Evolutionary conservation across 2,797 vertebrate species (phyloP), one percentile per base, ranked within the genome.

Genomic region (Perodicticus potto): DNA sequence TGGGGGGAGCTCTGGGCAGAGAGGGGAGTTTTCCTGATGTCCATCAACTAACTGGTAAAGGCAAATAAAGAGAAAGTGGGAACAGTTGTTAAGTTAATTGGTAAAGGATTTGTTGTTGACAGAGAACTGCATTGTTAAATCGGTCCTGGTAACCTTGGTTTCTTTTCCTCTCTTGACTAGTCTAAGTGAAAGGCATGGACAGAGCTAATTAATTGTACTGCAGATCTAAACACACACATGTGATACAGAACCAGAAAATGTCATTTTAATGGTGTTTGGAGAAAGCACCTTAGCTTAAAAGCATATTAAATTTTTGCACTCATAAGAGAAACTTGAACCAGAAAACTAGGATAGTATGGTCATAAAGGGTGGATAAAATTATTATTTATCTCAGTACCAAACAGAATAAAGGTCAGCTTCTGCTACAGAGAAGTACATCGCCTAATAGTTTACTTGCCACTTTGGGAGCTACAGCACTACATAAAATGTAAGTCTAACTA

Each of bases 101-200:
- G 83, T 83, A 12, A 73, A 63, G n/a, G n/a, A 45, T 84, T 95
- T 92, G 74, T 45, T 43, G 49, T 91, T 59, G 69, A 37, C 63
- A 55, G 73, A 89, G 83, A 91, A 81, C 63, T 29, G 49, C 69
- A 49, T 55, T 73, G 61, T 85, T 78, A 80, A 70, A 13, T 80
- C 45, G 55, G 23, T 86, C 76, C 80, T 45, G 29, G 14, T 55
- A 76, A 89, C 81, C 80, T 72, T 72, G 32, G 6, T 22, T 91
- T 93, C 49, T 86, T 84, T 63, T 85, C 49, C 49, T 89, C 1
- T 1, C 81, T 93, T 86, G 76, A 45, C 72, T 80, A 5, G n/a
- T 65, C 67, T 45, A 8, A 43, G 25, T 7, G 37, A 78, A 83
- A 65, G 43, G 32, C 72, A 89, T 12, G 61, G 22, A 37, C 7